These are phyloP conservation scores for Trialeurodes vaporariorum DNA, from an alignment of 1,140 invertebrate genomes.

Conservation along the genomic window DNA sequence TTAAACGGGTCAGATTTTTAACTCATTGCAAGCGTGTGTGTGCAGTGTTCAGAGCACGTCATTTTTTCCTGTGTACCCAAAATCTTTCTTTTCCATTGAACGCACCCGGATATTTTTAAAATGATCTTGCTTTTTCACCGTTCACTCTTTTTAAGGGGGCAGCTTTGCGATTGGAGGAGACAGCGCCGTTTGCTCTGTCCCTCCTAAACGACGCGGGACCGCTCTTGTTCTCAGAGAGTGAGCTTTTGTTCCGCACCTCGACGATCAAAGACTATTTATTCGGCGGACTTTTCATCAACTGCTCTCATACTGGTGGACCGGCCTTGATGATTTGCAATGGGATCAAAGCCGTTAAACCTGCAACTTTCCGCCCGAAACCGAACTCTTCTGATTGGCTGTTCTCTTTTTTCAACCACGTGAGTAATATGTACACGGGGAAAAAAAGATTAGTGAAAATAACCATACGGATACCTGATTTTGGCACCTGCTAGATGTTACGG, in stretches of 20 bases:
- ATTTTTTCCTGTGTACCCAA: no score
- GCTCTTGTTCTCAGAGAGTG: conserved; percentile 47
- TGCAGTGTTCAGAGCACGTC: no score
- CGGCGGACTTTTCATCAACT: conserved; percentile 53
- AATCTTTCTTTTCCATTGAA: no score
- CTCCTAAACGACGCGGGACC: conserved; percentile 25
- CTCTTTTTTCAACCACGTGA: conserved; percentile 17
- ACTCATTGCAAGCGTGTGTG: no score
- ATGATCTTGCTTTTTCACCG: no score
- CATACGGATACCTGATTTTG: no score
- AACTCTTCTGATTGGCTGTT: conserved; percentile 5
- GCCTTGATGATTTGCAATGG: conserved; percentile 36
- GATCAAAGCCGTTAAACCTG: background rate
- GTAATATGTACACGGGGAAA: no score
- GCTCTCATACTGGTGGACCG: conserved; percentile 51
- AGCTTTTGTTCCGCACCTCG: conserved; percentile 44
- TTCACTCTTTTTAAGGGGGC: conserved; percentile 10
- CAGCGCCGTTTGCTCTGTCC: conserved; percentile 14
- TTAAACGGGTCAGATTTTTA: no score
- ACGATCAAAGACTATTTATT: conserved; percentile 56
- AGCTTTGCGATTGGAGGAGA: conserved; percentile 2
- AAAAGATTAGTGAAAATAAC: no score
- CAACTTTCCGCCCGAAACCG: background rate
- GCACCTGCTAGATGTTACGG: no score
- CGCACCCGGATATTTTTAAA: no score